Evolutionary conservation across 2,888 invertebrate genomes (phyloP).

Genomic region (Campoplex nolae): DNA sequence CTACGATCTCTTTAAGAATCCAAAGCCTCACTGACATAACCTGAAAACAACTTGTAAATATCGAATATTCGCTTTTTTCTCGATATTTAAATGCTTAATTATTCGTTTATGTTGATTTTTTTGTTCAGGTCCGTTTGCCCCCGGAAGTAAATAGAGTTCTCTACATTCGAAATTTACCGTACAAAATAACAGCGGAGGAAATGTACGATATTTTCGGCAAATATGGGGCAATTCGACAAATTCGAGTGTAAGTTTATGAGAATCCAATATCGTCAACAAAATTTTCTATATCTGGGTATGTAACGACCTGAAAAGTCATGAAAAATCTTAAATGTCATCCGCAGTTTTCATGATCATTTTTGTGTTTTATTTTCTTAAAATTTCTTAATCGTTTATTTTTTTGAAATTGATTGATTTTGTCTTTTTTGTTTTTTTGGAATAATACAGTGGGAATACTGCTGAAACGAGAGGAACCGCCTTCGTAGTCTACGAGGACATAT

Average conservation of each 20-base stretch:
- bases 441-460: conserved; percentile 93
- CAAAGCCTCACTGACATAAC: conserved; percentile 44
- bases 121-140: conserved; percentile 95
- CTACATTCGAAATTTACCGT: conserved; percentile 98
- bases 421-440: not conserved
- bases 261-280: not conserved
- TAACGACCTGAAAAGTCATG: too few species aligned
- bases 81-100: not conserved
- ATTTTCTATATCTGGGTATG: not conserved
- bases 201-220: conserved; percentile 99
- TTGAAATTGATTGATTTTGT: not conserved
- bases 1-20: not conserved
- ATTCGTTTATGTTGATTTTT: conserved; percentile 66
- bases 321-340: too few species aligned
- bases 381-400: too few species aligned
- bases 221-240: conserved; percentile 99
- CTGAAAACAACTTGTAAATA: conserved; percentile 17
- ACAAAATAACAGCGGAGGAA: conserved; percentile 99
- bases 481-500: conserved; percentile 99
- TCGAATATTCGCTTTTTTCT: not conserved
- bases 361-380: too few species aligned
- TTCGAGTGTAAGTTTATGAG: conserved; percentile 93
- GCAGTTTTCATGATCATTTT: too few species aligned
- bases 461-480: conserved; percentile 99
- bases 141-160: conserved; percentile 99